These are phyloP conservation scores for Colletes gigas DNA, from an alignment of 1,140 invertebrate genomes.

Conservation along the genomic window DNA sequence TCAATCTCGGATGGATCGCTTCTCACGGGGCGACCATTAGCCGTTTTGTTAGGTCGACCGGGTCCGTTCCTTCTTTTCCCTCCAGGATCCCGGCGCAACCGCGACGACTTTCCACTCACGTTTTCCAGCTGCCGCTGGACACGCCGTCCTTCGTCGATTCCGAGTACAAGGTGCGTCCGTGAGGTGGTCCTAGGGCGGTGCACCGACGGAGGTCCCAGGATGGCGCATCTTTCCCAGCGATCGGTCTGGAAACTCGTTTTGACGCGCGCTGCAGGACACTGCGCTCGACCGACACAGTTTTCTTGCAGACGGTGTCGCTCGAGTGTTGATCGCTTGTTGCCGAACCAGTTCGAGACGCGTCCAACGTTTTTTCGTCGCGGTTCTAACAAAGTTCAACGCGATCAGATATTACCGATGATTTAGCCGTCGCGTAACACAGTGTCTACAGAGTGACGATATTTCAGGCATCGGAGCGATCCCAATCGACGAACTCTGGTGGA, in stretches of 20 bases:
- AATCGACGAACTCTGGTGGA: too few species aligned
- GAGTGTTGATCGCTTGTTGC: conserved; percentile 29
- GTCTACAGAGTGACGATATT: neutral
- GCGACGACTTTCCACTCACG: conserved; percentile 40
- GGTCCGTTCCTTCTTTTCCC: conserved; percentile 16
- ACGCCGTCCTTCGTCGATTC: conserved; percentile 3
- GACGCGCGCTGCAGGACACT: conserved; percentile 30
- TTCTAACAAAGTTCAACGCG: conserved; percentile 8
- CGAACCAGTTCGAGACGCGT: conserved; percentile 34
- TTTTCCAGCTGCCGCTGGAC: conserved; percentile 5
- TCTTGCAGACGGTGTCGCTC: conserved; percentile 26
- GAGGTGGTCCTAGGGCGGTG: conserved; percentile 25
- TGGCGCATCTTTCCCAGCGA: conserved; percentile 23
- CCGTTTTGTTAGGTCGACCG: conserved; percentile 40
- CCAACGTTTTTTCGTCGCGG: neutral
- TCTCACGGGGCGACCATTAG: conserved; percentile 55
- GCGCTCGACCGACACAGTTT: conserved; percentile 23
- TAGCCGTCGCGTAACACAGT: neutral
- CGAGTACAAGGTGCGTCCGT: neutral
- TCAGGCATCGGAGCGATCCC: neutral
- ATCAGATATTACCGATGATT: conserved; percentile 24
- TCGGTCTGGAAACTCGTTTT: conserved; percentile 39
- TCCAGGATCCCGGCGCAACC: neutral
- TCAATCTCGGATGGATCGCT: conserved; percentile 46
- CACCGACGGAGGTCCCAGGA: neutral